A percentile compares a stretch with the other conserved stretches of the same genome.
phyloP scores from a whole-genome alignment of 1,140 invertebrate genomes.

The Tetramorium parvispinum region DNA sequence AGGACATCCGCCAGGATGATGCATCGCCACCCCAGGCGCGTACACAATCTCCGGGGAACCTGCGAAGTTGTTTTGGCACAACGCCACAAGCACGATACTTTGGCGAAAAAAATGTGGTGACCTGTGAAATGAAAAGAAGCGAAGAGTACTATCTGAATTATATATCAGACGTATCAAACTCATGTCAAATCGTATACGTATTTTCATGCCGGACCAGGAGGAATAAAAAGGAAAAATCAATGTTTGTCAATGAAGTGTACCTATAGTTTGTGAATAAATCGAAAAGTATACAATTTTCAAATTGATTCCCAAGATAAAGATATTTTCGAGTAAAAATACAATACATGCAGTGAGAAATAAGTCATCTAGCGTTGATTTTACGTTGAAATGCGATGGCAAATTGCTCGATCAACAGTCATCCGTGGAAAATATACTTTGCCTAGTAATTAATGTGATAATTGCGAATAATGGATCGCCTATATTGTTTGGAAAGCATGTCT shows the following conservation, averaged over 20 bases:
- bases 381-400: background rate
- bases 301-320: background rate
- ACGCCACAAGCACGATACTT: conserved; percentile 42
- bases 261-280: background rate
- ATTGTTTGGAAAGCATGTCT: background rate
- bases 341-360: background rate
- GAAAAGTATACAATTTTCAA: background rate
- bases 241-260: background rate
- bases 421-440: background rate
- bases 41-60: conserved; percentile 49
- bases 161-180: background rate
- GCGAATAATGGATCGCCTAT: background rate
- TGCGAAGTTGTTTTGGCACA: conserved; percentile 34
- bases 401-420: background rate
- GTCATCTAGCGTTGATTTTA: background rate
- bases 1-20: conserved; percentile 60
- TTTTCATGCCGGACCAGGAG: background rate
- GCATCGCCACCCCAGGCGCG: conserved; percentile 40
- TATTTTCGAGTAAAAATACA: background rate
- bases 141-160: conserved; percentile 18
- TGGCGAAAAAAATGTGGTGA: conserved; percentile 42
- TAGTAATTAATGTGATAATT: background rate
- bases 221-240: background rate
- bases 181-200: background rate
- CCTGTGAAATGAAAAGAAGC: conserved; percentile 18